phyloP scores from a whole-genome alignment of 2,888 invertebrate species.

The Caenorhabditis zanzibari region DNA sequence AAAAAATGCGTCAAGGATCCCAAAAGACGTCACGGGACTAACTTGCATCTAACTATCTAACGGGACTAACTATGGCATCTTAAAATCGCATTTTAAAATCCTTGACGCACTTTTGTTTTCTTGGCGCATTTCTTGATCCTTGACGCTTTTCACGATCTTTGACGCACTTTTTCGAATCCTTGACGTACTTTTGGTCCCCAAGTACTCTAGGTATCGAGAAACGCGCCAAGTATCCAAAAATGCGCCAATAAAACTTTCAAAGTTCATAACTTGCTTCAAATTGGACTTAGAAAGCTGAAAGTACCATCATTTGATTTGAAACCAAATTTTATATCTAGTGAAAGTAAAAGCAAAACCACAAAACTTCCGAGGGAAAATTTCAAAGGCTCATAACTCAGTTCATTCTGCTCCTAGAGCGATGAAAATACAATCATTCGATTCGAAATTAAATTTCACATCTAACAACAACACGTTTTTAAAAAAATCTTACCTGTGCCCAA shows the following conservation, averaged over 20 bases:
- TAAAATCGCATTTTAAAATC: background rate
- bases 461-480: background rate
- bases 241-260: too few relatives aligned
- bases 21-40: background rate
- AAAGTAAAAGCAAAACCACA: too few relatives aligned
- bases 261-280: too few relatives aligned
- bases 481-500: constrained; percentile 52
- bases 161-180: background rate
- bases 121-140: too few relatives aligned
- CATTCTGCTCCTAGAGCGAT: background rate
- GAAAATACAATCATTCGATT: background rate
- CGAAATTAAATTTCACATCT: background rate
- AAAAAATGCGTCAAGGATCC: background rate
- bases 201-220: too few relatives aligned
- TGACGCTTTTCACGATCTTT: too few relatives aligned
- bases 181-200: background rate
- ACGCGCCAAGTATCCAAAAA: too few relatives aligned
- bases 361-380: too few relatives aligned
- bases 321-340: too few relatives aligned
- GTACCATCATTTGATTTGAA: too few relatives aligned
- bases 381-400: background rate
- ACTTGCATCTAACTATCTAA: background rate
- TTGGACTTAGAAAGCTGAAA: too few relatives aligned
- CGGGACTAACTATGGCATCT: background rate
- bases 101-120: background rate